These are phyloP conservation scores for Hydrophis major DNA, from an alignment of 2,797 vertebrate species.

Conservation along the genomic window DNA sequence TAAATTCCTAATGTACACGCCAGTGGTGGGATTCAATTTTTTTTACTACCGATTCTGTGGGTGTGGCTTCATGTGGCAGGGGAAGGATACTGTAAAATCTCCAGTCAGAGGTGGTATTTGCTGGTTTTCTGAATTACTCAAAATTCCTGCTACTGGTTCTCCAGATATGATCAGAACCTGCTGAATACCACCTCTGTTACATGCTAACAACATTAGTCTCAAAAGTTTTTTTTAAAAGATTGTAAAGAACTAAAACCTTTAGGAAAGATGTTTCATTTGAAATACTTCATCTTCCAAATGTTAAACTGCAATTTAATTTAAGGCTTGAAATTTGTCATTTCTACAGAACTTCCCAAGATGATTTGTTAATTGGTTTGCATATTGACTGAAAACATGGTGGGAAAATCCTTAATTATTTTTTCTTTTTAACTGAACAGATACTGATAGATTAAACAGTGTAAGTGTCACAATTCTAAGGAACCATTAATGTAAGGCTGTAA, in stretches of 20 bases:
- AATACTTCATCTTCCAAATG: background rate
- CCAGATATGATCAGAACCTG: too few species aligned
- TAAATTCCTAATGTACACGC: background rate
- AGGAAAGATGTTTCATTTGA: background rate
- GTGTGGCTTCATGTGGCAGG: too few species aligned
- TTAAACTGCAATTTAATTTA: background rate
- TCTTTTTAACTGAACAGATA: background rate
- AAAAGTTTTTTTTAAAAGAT: background rate
- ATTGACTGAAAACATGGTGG: background rate
- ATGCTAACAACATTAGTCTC: background rate
- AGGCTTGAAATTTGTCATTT: background rate
- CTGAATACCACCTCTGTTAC: too few species aligned
- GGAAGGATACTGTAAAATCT: too few species aligned
- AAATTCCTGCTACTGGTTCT: too few species aligned
- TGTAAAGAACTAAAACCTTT: background rate
- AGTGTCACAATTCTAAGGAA: background rate
- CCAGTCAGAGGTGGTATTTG: too few species aligned
- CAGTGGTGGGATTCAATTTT: too few species aligned
- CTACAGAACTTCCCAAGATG: background rate
- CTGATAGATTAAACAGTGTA: background rate
- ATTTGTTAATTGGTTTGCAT: background rate
- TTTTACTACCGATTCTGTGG: too few species aligned
- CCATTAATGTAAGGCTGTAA: background rate
- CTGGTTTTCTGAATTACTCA: too few species aligned
- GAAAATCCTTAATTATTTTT: background rate